Evolutionary conservation across 2,888 invertebrate genomes (phyloP), one percentile per base, ranked within the genome.

Genomic region (Polydrusus cervinus): DNA sequence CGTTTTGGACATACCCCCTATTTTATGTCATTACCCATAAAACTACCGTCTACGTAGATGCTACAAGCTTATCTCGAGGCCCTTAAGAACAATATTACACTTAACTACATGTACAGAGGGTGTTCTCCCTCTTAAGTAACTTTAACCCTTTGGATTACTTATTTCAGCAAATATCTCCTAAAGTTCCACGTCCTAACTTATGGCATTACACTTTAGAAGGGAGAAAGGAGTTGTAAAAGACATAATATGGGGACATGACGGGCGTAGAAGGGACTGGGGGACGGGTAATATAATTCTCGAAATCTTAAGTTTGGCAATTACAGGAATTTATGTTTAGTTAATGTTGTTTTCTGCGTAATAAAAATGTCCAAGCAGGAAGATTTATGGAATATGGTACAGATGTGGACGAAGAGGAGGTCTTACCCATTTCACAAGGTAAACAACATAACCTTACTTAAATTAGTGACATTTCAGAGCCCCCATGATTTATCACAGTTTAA

Each of bases 111-210:
- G 57, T 38, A 60, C 18, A 60, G 38, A 38, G 55, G 14, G 13
- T 57, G 3, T 38, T 11, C 14, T 8, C 18, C 55, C 30, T 18
- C 25, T 57, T 1, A 38, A 57, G 10, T 38, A n/a, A 57, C 30
- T 57, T 57, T 57, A 34, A 60, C 10, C 57, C 51, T 20, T 18
- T 9, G 43, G 34, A 65, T 65, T 49, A 65, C 49, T 51, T 45
- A 65, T 65, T 65, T 65, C 34, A 34, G 51, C 34, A 51, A 65
- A 65, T 51, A 49, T 64, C 47, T 64, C 16, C 45, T 30, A 64
- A 64, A 64, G 40, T 47, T 64, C 30, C 47, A 65, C 20, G 34
- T 49, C 34, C 34, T 65, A 65, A 65, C 65, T 16, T 65, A 65
- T 49, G 65, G 34, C 34, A 16, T 49, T 34, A 49, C 30, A 51